Conservation (phyloP, 2,888 invertebrate species). For the Timandra comae region DNA sequence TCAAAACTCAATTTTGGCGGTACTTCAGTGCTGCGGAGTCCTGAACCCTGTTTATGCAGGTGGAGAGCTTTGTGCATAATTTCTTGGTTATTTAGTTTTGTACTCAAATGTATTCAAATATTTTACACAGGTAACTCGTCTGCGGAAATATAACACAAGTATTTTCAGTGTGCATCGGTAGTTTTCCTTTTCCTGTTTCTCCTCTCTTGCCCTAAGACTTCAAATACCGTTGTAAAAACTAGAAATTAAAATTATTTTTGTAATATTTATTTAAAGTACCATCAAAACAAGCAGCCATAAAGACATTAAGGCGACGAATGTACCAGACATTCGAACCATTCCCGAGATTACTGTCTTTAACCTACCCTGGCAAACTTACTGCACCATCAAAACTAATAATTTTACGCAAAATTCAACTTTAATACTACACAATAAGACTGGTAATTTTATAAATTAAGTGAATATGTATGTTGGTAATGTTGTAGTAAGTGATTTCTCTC, state of each 20-base stretch:
- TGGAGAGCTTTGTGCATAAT: conserved; percentile 23
- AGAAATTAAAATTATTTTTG: too few species aligned
- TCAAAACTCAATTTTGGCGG: conserved; percentile 61
- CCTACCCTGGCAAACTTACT: conserved; percentile 2
- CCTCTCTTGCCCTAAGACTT: too few species aligned
- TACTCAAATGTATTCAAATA: conserved; percentile 14
- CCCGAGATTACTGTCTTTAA: conserved; percentile 14
- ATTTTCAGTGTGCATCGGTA: too few species aligned
- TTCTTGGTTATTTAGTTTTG: conserved; percentile 16
- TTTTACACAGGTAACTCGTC: conserved; percentile 5
- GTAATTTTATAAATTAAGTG: conserved; percentile 22
- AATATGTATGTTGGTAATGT: conserved; percentile 22
- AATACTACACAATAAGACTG: conserved; percentile 8
- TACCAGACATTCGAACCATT: conserved; percentile 23
- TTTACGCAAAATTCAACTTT: conserved; percentile 15
- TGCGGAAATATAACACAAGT: conserved; percentile 8
- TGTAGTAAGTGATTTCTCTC: conserved; percentile 65
- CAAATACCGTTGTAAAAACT: too few species aligned
- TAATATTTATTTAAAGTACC: too few species aligned
- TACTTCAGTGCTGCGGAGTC: conserved; percentile 30
- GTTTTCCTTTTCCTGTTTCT: too few species aligned
- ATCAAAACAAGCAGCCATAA: too few species aligned
- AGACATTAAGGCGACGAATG: conserved; percentile 18
- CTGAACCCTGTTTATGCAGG: conserved; percentile 37
- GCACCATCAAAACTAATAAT: not conserved